Evolutionary conservation across 2,797 vertebrate species (phyloP), one percentile per base, ranked within the genome.

Genomic region (Nannoperca australis): DNA sequence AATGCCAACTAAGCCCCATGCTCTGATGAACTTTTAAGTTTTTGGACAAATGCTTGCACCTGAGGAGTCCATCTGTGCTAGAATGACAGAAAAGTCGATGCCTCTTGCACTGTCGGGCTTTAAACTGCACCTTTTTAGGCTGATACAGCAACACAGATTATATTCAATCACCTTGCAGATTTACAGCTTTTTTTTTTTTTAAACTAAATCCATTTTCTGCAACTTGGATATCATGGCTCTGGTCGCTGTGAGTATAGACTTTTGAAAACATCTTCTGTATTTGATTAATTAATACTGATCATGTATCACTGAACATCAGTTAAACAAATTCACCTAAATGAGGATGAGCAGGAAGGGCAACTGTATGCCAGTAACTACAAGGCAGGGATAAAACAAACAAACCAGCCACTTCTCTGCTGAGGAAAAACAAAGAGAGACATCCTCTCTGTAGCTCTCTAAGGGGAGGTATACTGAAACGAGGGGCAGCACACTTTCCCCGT

Each of bases 21-120:
- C 50, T 76, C 73, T 79, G 68, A 79, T 84, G 68, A 83, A 78
- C 69, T 72, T 78, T 89, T 89, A 73, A 67, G 74, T 62, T 85
- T 87, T 78, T 77, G 44, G 65, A 63, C 73, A 85, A 85, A 85
- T 14, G 69, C 56, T 81, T 73, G 17, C 49, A 77, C 53, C 38
- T n/a, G 69, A 81, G 77, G 63, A 38, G 42, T 44, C 60, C 65
- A 64, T 76, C 78, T 81, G 75, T 68, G 63, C 72, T 13, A 6
- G 22, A 66, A 27, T 49, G 71, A 77, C 69, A 79, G 74, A 61
- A 70, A 69, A 68, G 68, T 79, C 67, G 1, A 74, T 78, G 54
- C 34, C 30, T 84, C 65, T 40, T 32, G 9, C 50, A 18, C 51
- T 0, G 0, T 38, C 6, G 1, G 53, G 36, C 22, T 79, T 85